These are phyloP conservation scores for Mythimna ferrago DNA, from an alignment of 2,888 invertebrate genomes.

Conservation along the genomic window DNA sequence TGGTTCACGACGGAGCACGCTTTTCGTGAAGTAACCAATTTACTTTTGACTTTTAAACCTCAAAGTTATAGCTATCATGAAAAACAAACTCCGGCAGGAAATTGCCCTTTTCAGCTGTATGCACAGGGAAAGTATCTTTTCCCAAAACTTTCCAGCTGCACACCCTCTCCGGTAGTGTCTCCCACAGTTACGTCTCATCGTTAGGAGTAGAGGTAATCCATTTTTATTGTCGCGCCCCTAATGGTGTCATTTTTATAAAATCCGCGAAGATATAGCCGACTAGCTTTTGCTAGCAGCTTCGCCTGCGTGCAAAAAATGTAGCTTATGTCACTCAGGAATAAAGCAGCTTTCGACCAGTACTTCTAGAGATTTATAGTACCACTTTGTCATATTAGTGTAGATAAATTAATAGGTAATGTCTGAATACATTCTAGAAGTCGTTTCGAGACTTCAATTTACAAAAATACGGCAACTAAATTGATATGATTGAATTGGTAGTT, in stretches of 20 bases:
- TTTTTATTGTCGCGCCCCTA: slow-evolving; percentile 82
- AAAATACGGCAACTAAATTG: neutral
- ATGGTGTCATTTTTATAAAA: slow-evolving; percentile 77
- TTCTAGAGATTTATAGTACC: no score
- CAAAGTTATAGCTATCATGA: neutral
- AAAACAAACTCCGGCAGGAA: neutral
- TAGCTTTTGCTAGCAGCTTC: no score
- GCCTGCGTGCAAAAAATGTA: no score
- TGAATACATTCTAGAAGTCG: slow-evolving; percentile 20
- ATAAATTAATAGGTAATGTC: slow-evolving; percentile 31
- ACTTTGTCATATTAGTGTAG: no score
- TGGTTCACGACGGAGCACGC: no score
- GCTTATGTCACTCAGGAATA: no score
- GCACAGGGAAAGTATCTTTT: neutral
- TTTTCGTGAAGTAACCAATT: no score
- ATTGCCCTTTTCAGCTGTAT: neutral
- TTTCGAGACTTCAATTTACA: neutral
- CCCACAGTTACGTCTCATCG: slow-evolving; percentile 59
- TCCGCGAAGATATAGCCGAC: slow-evolving; percentile 51
- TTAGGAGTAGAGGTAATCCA: slow-evolving; percentile 75
- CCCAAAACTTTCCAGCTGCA: slow-evolving; percentile 1
- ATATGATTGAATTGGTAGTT: slow-evolving; percentile 7
- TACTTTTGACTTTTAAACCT: no score
- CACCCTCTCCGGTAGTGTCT: slow-evolving; percentile 60
- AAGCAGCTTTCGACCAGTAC: no score